A percentile compares a stretch with the other conserved stretches of the same genome.
These are phyloP conservation scores for Nyctalus aviator DNA, from an alignment of 2,797 vertebrate genomes.

Conservation along the genomic window DNA sequence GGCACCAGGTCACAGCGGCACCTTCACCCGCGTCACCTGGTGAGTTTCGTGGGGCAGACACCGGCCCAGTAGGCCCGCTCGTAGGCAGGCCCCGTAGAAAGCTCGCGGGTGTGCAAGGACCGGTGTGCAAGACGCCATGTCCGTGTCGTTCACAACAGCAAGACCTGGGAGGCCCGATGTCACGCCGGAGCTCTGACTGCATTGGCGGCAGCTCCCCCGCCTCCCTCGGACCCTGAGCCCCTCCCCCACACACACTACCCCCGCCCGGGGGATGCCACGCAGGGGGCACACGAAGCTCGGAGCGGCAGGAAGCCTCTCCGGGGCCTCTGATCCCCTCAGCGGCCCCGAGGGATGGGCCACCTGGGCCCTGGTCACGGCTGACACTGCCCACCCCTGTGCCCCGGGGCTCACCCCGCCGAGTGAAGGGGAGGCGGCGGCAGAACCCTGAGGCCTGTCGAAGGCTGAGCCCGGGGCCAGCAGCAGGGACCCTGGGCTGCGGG, in stretches of 20 bases:
- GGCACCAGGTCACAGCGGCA: fast-evolving
- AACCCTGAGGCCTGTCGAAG: not conserved
- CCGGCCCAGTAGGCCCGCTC: not conserved
- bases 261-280: not conserved
- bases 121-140: not conserved
- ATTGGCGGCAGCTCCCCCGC: too few species aligned
- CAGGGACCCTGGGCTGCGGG: not conserved
- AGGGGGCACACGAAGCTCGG: fast-evolving
- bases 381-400: fast-evolving
- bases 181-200: too few species aligned
- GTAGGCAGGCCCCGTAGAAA: not conserved
- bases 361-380: not conserved
- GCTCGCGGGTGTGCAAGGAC: not conserved
- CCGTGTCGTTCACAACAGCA: not conserved
- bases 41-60: not conserved
- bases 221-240: not conserved
- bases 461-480: not conserved
- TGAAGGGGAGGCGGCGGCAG: not conserved
- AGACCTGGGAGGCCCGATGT: not conserved
- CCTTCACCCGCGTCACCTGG: not conserved
- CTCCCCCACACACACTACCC: too few species aligned
- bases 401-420: not conserved
- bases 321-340: not conserved
- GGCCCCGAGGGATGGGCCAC: not conserved
- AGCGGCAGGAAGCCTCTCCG: fast-evolving